A percentile compares a stretch with the other conserved stretches of the same genome.
Conservation (phyloP, 2,113 vertebrate species). For the Brachyistius frenatus region DNA sequence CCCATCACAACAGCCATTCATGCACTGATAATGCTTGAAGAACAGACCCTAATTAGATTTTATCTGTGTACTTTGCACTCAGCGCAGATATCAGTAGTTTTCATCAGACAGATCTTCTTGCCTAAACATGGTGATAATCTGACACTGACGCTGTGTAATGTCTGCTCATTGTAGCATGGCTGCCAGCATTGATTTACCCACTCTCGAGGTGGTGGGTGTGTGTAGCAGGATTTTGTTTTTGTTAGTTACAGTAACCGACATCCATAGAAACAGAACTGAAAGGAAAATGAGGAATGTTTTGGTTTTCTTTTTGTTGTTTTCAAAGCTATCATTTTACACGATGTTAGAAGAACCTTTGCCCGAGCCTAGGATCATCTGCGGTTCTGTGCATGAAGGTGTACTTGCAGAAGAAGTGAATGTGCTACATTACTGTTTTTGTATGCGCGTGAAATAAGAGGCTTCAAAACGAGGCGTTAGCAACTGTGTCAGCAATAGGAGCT, state of each 20-base stretch:
- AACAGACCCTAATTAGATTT: slow-evolving; percentile 62
- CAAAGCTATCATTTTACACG: slow-evolving; percentile 65
- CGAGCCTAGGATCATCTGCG: slow-evolving; percentile 37
- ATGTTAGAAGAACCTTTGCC: slow-evolving; percentile 51
- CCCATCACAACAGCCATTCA: slow-evolving; percentile 50
- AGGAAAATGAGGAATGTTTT: slow-evolving; percentile 23
- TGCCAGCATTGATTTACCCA: slow-evolving; percentile 60
- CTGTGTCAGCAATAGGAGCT: slow-evolving; percentile 55
- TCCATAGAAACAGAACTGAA: slow-evolving; percentile 48
- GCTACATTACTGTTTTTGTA: slow-evolving; percentile 34
- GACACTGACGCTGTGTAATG: slow-evolving; percentile 40
- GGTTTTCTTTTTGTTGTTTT: slow-evolving; percentile 9
- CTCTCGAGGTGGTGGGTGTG: slow-evolving; percentile 31
- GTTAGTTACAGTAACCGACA: slow-evolving; percentile 61
- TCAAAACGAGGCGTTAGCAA: slow-evolving; percentile 26
- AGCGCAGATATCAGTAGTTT: slow-evolving; percentile 34
- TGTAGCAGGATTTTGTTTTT: slow-evolving; percentile 46
- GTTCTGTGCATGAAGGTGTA: slow-evolving; percentile 18
- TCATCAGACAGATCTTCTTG: slow-evolving; percentile 44
- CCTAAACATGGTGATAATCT: slow-evolving; percentile 47
- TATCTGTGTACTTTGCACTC: slow-evolving; percentile 24
- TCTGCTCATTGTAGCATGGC: slow-evolving; percentile 41
- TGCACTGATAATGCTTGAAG: slow-evolving; percentile 26
- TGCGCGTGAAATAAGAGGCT: slow-evolving; percentile 21
- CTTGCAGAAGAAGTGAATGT: slow-evolving; percentile 17